Percentiles rank a stretch among this genome's conserved stretches.
phyloP scores from a whole-genome alignment of 2,888 invertebrate species.

The Lumbricus terrestris region DNA sequence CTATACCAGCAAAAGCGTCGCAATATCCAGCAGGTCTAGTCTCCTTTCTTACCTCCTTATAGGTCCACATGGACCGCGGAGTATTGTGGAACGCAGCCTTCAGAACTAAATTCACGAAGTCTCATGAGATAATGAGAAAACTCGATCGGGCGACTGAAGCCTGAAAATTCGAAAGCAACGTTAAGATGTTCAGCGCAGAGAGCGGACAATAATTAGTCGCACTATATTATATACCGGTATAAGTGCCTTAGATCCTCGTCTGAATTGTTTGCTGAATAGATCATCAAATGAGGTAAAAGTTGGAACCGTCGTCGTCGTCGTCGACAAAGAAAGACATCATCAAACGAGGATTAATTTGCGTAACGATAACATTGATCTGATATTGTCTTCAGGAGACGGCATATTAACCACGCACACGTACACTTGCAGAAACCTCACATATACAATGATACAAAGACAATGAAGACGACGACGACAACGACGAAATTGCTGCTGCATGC shows the following conservation, averaged over 20 bases:
- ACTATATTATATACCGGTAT: too few species aligned
- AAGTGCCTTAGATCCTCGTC: not conserved
- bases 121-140: not conserved
- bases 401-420: not conserved
- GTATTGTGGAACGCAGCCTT: not conserved
- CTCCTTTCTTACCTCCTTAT: too few species aligned
- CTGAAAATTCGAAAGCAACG: not conserved
- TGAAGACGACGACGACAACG: too few species aligned
- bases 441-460: too few species aligned
- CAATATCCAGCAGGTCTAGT: too few species aligned
- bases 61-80: too few species aligned
- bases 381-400: not conserved
- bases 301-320: not conserved
- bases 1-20: too few species aligned
- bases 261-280: not conserved
- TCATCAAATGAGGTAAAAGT: not conserved
- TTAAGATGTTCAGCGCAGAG: not conserved
- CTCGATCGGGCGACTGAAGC: not conserved
- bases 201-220: not conserved
- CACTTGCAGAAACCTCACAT: too few species aligned
- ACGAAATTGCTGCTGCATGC: too few species aligned
- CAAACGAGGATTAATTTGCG: not conserved
- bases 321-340: not conserved
- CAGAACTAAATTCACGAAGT: not conserved
- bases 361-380: not conserved